Evolutionary conservation across 2,888 invertebrate genomes (phyloP), one percentile per base, ranked within the genome.

Genomic region (Diadegma fenestrale): DNA sequence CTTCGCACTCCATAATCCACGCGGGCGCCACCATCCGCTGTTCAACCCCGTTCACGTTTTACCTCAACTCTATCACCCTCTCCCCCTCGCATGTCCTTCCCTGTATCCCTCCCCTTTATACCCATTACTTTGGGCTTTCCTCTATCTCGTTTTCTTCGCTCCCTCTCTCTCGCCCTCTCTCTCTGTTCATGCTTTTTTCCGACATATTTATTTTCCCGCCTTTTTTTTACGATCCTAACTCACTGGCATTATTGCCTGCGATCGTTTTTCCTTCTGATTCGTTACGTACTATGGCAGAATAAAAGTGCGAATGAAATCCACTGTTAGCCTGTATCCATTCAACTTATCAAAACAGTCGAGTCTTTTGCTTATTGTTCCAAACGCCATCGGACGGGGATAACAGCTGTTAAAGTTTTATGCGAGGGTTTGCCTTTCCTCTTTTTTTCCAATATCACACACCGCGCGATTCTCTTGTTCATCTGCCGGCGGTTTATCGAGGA

Each of bases 1-100:
- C 64, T 71, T 19, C 71, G 71, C 71, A 82, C 77, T 77, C 77
- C 54, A 77, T 82, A 82, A 77, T 77, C 82, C 64, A 82, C 19
- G 64, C 64, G 64, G 30, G 48, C 37, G n/a, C 48, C 30, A 41
- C 72, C 61, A 43, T 61, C 43, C 73, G 41, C 19, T n/a, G 17
- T 66, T 37, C 64, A 77, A 37, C 76, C 76, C 48, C 19, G 64
- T 73, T 19, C 54, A 45, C 61, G 1, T 30, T 58, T 17, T 26
- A 58, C 48, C 66, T 45, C 43, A 58, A 33, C 63, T 48, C 75
- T 75, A 14, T 64, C 33, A 26, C 63, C 41, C 58, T 22, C 72
- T 37, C 48, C 30, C 26, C 30, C 26, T 12, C 45, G 19, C 63
- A 64, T 63, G 17, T 45, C 48, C 48, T 64, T n/a, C 33, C 45